A percentile compares a stretch with the other conserved stretches of the same genome.
Evolutionary conservation across 2,888 invertebrate species (phyloP).

Genomic region (Homarus gammarus): DNA sequence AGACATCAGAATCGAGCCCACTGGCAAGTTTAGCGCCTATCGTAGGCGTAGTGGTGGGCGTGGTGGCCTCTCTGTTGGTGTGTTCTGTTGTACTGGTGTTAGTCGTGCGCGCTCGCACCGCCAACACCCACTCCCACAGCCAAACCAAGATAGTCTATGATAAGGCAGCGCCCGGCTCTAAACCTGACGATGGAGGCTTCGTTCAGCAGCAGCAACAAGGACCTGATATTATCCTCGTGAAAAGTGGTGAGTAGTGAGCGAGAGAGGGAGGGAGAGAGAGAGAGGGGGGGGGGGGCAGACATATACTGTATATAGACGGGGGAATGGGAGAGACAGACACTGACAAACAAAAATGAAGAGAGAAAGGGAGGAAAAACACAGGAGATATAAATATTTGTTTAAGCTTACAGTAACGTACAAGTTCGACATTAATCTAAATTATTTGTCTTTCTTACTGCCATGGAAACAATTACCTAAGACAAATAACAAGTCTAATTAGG

Average conservation of each 20-base stretch:
- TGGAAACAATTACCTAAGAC: too few species aligned
- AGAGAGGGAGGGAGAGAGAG: neutral
- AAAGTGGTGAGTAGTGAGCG: neutral
- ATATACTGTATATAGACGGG: neutral
- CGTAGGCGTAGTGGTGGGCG: conserved; percentile 11
- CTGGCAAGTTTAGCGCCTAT: conserved; percentile 9
- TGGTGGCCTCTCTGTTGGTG: conserved; percentile 11
- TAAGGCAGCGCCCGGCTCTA: neutral
- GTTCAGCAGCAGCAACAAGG: neutral
- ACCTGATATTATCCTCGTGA: conserved; percentile 24
- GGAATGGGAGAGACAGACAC: too few species aligned
- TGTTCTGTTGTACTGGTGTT: conserved; percentile 2
- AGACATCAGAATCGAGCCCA: neutral
- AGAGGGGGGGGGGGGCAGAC: too few species aligned
- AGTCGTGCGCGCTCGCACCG: neutral
- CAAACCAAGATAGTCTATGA: conserved; percentile 26
- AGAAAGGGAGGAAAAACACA: neutral
- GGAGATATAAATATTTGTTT: neutral
- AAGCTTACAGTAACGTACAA: too few species aligned
- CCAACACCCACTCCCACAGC: neutral
- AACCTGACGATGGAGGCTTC: neutral
- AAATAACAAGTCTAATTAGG: too few species aligned
- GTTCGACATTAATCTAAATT: too few species aligned
- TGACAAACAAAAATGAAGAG: neutral
- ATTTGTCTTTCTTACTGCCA: too few species aligned